Conservation (phyloP, 2,888 invertebrate genomes). For the Epistrophe eligans region DNA sequence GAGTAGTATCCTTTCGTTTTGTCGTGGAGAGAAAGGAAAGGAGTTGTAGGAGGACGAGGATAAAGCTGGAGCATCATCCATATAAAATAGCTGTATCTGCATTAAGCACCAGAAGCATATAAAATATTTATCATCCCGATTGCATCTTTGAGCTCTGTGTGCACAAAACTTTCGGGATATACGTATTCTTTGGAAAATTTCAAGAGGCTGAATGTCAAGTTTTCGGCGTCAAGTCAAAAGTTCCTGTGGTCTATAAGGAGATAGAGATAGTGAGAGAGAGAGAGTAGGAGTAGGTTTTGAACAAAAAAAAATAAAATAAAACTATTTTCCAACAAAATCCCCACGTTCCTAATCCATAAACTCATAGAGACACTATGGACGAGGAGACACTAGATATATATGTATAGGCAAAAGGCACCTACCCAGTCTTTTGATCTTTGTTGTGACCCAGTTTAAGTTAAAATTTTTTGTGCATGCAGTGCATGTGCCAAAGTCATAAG, state of each 20-base stretch:
- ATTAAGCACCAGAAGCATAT: conserved; percentile 45
- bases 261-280: neutral
- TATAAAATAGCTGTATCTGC: conserved; percentile 40
- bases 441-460: conserved; percentile 55
- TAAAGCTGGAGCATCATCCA: conserved; percentile 12
- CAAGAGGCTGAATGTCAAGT: conserved; percentile 66
- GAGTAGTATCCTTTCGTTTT: conserved; percentile 15
- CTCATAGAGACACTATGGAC: conserved; percentile 45
- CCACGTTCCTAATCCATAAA: conserved; percentile 68
- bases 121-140: conserved; percentile 64
- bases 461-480: conserved; percentile 43
- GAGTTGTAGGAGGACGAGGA: neutral
- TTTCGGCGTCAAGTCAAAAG: conserved; percentile 63
- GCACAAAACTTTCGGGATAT: conserved; percentile 44
- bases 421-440: conserved; percentile 36
- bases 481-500: conserved; percentile 66
- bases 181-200: conserved; percentile 18
- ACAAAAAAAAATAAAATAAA: neutral
- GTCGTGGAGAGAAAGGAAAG: neutral
- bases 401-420: neutral
- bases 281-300: neutral
- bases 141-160: conserved; percentile 53
- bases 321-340: conserved; percentile 3
- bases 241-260: conserved; percentile 48
- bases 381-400: neutral